Base-by-base conservation (phyloP, 2,888 invertebrate genomes). In the Pristionchus arcanus region DNA sequence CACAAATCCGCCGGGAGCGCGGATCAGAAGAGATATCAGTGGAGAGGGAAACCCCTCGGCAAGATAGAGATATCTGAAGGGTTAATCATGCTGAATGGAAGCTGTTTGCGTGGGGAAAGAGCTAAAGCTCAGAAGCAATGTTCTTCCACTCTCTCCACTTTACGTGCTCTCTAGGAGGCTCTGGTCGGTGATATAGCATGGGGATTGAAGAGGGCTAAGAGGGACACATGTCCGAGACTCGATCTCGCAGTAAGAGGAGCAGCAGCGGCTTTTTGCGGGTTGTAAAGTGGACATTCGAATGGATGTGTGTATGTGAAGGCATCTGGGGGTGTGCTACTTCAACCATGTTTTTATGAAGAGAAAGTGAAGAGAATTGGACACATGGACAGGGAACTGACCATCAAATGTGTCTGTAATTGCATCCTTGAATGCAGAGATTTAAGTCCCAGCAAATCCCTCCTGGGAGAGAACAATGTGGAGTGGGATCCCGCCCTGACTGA, bases 241-340 rank as follows among this genome's bases (percentile, higher is more conserved):
- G 37, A 31, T 37, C 31, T 34, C 25, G 19, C 68, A 31, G 31
- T 28, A 68, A 25, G 28, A 71, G 31, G 16, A 55, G 55, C 55
- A 55, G 59, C 59, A 59, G 59, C 15, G 63, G 37, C 74, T 81
- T 81, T 81, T 81, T 81, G 81, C 49, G 81, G 81, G 81, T 49
- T 81, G 81, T 81, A 81, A 74, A 81, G 81, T 81, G 81, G 81
- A 81, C 81, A 81, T 49, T 31, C 42, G 81, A 81, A 81, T 81
- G 74, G 4, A 34, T 31, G 74, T 7, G 68, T 13, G 68, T 25
- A 31, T n/a, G 68, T 25, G 31, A 77, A 31, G 13, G 81, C 42
- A 74, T 74, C 74, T 74, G 37, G 37, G 19, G 74, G 13, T 13
- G 68, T 66, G n/a, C 74, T 42, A 49, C 81, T 81, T 81, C 28